These are phyloP conservation scores for Halisarca cf. caerulea DNA, from an alignment of 37 sponge, comb jelly and placozoan species.

Conservation along the genomic window DNA sequence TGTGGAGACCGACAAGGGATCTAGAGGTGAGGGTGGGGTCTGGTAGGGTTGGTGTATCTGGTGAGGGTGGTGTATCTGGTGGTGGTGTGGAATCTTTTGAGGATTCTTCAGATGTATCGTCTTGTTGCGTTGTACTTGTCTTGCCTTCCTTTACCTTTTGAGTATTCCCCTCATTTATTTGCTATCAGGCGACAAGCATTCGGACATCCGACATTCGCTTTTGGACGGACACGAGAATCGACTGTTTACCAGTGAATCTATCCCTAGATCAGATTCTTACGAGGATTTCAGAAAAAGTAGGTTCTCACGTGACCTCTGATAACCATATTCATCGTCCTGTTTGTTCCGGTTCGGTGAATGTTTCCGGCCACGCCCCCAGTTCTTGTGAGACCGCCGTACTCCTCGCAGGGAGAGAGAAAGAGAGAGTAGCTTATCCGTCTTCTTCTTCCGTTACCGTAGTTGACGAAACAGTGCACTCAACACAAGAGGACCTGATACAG, in stretches of 20 bases:
- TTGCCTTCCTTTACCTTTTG: too few species aligned
- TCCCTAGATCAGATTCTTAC: conserved; percentile 1
- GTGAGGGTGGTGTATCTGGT: too few species aligned
- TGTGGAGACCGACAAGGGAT: background rate
- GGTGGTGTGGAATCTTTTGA: too few species aligned
- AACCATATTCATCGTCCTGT: too few species aligned
- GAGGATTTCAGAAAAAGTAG: conserved; percentile 5
- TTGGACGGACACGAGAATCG: background rate
- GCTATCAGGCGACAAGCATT: too few species aligned
- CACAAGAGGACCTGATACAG: background rate
- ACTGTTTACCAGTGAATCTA: background rate
- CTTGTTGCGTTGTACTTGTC: too few species aligned
- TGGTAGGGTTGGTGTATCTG: too few species aligned
- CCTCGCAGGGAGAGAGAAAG: background rate
- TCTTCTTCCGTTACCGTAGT: background rate
- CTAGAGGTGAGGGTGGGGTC: background rate
- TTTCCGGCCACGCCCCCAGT: conserved; percentile 10
- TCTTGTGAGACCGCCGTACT: background rate
- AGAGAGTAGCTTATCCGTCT: background rate
- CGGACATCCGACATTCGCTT: conserved; percentile 33
- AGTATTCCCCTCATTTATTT: too few species aligned
- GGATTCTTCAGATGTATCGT: too few species aligned
- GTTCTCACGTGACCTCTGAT: too few species aligned
- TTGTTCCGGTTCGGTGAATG: background rate
- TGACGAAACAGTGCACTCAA: background rate